phyloP scores from a whole-genome alignment of 2,797 vertebrate genomes.

The Melanitta fusca region DNA sequence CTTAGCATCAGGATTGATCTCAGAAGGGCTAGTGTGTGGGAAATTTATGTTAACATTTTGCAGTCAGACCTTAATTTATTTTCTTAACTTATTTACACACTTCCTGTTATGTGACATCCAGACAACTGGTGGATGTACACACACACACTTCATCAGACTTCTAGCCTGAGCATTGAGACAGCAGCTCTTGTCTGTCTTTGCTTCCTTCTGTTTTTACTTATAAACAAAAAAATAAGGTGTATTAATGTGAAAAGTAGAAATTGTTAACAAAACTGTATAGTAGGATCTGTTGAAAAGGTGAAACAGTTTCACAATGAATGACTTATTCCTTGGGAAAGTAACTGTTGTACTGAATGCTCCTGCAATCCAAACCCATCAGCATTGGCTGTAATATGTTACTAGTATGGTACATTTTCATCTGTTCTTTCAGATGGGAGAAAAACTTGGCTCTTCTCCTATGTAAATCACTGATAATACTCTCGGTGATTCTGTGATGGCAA shows the following conservation, averaged over 20 bases:
- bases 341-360: background rate
- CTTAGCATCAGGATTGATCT: conserved; percentile 10
- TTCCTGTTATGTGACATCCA: background rate
- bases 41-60: background rate
- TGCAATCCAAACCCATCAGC: background rate
- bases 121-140: background rate
- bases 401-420: background rate
- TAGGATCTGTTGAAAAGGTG: background rate
- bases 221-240: background rate
- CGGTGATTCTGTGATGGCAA: background rate
- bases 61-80: background rate
- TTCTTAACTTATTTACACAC: background rate
- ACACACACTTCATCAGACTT: background rate
- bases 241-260: background rate
- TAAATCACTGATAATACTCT: background rate
- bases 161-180: background rate
- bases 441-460: background rate
- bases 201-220: background rate
- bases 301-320: background rate
- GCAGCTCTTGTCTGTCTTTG: background rate
- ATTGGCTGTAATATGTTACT: background rate
- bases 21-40: background rate
- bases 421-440: background rate
- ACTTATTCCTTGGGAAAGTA: background rate
- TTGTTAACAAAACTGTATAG: background rate